These are phyloP conservation scores for Rhagophthalmus giganteus DNA, from an alignment of 2,888 invertebrate species.

Conservation along the genomic window DNA sequence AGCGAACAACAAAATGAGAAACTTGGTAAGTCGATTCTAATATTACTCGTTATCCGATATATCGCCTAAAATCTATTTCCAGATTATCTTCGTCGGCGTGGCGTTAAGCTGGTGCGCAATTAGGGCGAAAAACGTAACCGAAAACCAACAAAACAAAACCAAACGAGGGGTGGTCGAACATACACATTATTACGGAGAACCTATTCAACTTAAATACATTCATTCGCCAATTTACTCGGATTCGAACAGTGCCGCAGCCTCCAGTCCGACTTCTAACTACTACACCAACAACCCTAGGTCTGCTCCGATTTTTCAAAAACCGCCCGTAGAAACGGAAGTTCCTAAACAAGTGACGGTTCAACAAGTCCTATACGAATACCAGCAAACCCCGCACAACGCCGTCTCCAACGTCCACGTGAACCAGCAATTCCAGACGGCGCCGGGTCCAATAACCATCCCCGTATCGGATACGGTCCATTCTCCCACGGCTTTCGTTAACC, in stretches of 20 bases:
- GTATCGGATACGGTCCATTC: conserved; percentile 4
- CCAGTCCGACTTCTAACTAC: conserved; percentile 1
- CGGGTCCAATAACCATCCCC: neutral
- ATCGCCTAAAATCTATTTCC: neutral
- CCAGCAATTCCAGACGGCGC: conserved; percentile 38
- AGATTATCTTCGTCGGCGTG: conserved; percentile 17
- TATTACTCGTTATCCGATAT: too few species aligned
- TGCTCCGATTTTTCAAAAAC: conserved; percentile 2
- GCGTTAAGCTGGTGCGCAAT: conserved; percentile 6
- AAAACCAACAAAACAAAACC: conserved; percentile 24
- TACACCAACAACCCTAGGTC: conserved; percentile 4
- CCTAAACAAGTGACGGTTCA: conserved; percentile 46
- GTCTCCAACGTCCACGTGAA: conserved; percentile 47
- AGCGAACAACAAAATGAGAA: conserved; percentile 13
- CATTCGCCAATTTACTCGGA: conserved; percentile 16
- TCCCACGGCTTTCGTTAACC: conserved; percentile 6
- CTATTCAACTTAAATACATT: conserved; percentile 9
- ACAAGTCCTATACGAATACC: conserved; percentile 47
- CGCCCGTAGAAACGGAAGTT: conserved; percentile 33
- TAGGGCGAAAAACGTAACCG: conserved; percentile 9
- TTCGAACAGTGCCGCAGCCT: conserved; percentile 7
- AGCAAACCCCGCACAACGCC: conserved; percentile 46
- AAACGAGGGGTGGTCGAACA: conserved; percentile 29
- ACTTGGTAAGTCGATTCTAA: conserved; percentile 21
- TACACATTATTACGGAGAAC: conserved; percentile 25